phyloP scores from a whole-genome alignment of 1,140 invertebrate species.

The Ceratina japonica region DNA sequence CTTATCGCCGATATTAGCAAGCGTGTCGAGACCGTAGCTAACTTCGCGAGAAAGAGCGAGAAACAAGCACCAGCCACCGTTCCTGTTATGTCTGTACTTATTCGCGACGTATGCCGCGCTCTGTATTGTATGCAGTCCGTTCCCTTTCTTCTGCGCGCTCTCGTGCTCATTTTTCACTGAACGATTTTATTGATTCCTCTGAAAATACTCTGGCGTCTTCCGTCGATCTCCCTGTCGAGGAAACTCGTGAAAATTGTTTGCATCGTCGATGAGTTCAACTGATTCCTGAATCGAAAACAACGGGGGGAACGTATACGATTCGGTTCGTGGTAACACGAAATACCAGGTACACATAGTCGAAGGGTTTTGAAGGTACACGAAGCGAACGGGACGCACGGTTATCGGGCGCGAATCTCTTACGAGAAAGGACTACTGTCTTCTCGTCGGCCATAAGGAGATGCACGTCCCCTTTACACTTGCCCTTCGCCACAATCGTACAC shows the following conservation, averaged over 20 bases:
- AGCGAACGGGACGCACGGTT: constrained; percentile 46
- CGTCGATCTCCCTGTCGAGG: too few relatives aligned
- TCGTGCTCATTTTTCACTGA: neutral
- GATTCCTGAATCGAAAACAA: too few relatives aligned
- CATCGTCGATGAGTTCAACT: too few relatives aligned
- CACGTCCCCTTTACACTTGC: constrained; percentile 38
- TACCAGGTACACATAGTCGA: constrained; percentile 7
- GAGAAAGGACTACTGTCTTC: constrained; percentile 67
- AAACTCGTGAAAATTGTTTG: too few relatives aligned
- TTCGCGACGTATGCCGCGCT: neutral
- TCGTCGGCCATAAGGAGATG: constrained; percentile 62
- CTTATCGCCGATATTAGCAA: constrained; percentile 67
- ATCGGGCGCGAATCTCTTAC: constrained; percentile 67
- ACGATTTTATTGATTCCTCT: too few relatives aligned
- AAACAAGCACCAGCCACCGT: neutral
- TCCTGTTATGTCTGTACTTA: constrained; percentile 4
- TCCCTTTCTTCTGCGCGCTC: neutral
- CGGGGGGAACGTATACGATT: neutral
- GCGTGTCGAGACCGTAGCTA: constrained; percentile 54
- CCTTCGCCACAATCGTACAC: neutral
- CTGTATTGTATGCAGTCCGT: constrained; percentile 6
- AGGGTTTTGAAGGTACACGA: constrained; percentile 36
- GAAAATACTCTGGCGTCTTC: too few relatives aligned
- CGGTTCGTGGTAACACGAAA: neutral
- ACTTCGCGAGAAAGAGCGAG: constrained; percentile 23